Base-by-base conservation (phyloP, 2,888 invertebrate species). In the Syrphus vitripennis region DNA sequence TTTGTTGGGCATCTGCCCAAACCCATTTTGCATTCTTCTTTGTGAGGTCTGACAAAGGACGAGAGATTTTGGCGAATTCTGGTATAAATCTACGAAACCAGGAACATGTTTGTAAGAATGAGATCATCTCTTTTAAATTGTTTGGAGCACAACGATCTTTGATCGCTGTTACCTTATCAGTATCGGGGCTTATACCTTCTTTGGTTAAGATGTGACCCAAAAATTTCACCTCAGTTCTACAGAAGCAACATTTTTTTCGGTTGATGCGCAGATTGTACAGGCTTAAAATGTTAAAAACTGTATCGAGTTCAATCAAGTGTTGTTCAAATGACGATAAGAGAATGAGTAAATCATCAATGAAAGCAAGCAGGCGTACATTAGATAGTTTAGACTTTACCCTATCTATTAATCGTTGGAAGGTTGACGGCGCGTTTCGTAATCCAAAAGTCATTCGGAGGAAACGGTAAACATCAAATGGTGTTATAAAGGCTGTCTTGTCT, bases 51-150 rank as follows among this genome's bases (percentile, higher is more conserved):
- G n/a, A n/a, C n/a, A n/a, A n/a, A n/a, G 91, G 90, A 71, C 82
- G 70, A 0, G 90, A 87, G 0, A 89, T 86, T 6, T 87, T 42
- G 0, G 88, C 79, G 88, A 91, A 90, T 88, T 90, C 89, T 89
- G 90, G 89, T 89, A 90, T 89, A 80, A 89, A 88, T 71, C 90
- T 24, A 10, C 89, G 26, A 61, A 89, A 90, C 90, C 90, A 91
- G 0, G 88, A 89, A 14, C 88, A 88, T 1, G 88, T 90, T 79
- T 90, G 90, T 2, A 91, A 16, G 57, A 91, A 87, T 12, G 81
- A 79, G 0, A 55, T 29, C 19, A 70, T 55, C 24, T 70, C 24
- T 12, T 70, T 70, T 29, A 55, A 19, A 29, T 70, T 70, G n/a
- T n/a, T 70, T 37, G 40, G 26, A 16, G 24, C 37, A 3, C 12